Conservation (phyloP, 2,113 vertebrate species). For the Bubo bubo region DNA sequence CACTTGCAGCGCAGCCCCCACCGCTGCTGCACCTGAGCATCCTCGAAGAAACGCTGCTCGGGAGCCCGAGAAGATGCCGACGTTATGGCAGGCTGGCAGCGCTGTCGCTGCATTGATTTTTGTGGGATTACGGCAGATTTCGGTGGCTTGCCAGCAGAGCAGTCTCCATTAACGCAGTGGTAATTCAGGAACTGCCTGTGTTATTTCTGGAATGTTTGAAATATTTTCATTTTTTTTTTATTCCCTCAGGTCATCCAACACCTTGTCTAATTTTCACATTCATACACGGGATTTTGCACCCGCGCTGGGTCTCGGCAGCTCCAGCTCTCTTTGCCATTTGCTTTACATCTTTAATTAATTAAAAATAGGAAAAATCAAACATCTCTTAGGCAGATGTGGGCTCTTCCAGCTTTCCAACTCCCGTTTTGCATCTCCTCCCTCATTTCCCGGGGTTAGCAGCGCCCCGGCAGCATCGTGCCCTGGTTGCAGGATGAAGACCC, state of each 20-base stretch:
- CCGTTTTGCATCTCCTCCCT: neutral
- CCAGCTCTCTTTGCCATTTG: rapidly evolving
- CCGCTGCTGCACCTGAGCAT: rapidly evolving
- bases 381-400: neutral
- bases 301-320: rapidly evolving
- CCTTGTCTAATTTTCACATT: neutral
- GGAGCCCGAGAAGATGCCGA: neutral
- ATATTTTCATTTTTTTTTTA: neutral
- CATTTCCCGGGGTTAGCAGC: rapidly evolving
- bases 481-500: neutral
- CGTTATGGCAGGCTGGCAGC: neutral
- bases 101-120: neutral
- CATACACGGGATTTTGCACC: rapidly evolving
- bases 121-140: neutral
- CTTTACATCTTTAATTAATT: neutral
- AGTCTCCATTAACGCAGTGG: neutral
- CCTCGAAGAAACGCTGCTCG: rapidly evolving
- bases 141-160: neutral
- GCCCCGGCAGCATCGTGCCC: neutral
- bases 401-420: neutral
- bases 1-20: rapidly evolving
- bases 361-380: neutral
- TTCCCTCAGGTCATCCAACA: rapidly evolving
- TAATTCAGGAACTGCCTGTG: neutral
- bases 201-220: neutral